Conservation (phyloP, 2,888 invertebrate species). For the Galeruca laticollis region DNA sequence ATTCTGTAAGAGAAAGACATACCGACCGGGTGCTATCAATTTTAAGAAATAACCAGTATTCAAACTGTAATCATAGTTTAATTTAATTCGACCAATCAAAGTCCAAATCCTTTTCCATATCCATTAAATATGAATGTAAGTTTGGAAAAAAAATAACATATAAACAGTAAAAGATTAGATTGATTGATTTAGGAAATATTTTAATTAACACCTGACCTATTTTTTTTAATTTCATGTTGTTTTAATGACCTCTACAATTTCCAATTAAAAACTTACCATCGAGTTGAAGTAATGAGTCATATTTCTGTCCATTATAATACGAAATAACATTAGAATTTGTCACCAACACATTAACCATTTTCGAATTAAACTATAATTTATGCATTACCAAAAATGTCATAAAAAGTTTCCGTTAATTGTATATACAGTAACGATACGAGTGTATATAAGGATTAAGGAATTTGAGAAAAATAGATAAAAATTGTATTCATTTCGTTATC, state of each 20-base stretch:
- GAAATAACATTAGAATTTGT: constrained; percentile 32
- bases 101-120: too few relatives aligned
- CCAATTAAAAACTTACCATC: constrained; percentile 25
- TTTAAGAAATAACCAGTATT: too few relatives aligned
- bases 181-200: too few relatives aligned
- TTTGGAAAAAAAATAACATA: too few relatives aligned
- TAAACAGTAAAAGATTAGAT: too few relatives aligned
- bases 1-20: too few relatives aligned
- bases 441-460: constrained; percentile 1
- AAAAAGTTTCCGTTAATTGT: background rate
- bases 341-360: constrained; percentile 24
- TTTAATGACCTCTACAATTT: background rate
- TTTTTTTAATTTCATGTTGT: too few relatives aligned
- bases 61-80: too few relatives aligned
- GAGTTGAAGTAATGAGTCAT: constrained; percentile 33
- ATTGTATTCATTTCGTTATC: constrained; percentile 31
- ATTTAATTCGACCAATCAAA: too few relatives aligned
- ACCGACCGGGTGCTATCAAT: too few relatives aligned
- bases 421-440: background rate
- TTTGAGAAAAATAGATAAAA: constrained; percentile 25
- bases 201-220: too few relatives aligned
- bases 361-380: background rate
- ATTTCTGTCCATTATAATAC: constrained; percentile 44
- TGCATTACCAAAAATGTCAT: background rate
- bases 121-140: too few relatives aligned